phyloP scores from a whole-genome alignment of 2,797 vertebrate species.

The Molossus alvarezi region DNA sequence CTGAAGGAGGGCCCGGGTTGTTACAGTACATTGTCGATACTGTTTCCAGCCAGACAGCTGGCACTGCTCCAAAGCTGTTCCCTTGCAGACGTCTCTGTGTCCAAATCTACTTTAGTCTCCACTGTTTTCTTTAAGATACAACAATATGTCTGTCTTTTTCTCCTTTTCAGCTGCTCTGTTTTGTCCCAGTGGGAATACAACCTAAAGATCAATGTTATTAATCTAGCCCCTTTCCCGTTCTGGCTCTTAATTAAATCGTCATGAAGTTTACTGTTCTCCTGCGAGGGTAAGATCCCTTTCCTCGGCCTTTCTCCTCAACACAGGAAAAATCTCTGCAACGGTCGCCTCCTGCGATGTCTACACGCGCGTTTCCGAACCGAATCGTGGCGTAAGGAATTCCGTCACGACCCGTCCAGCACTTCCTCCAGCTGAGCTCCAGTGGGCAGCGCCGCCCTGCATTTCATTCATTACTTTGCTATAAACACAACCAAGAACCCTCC shows the following conservation, averaged over 20 bases:
- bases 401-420: conserved; percentile 65
- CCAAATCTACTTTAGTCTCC: background rate
- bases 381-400: conserved; percentile 64
- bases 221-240: conserved; percentile 67
- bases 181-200: conserved; percentile 76
- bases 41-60: background rate
- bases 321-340: conserved; percentile 72
- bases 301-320: conserved; percentile 68
- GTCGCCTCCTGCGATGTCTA: conserved; percentile 52
- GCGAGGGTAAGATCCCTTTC: conserved; percentile 80
- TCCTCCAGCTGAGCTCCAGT: conserved; percentile 52
- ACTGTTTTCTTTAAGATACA: conserved; percentile 28
- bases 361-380: conserved; percentile 36
- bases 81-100: background rate
- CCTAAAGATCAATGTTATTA: conserved; percentile 77
- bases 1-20: background rate
- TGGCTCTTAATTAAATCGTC: conserved; percentile 86
- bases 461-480: conserved; percentile 61
- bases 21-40: conserved; percentile 56
- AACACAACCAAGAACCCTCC: background rate
- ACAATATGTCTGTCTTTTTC: background rate
- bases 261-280: conserved; percentile 65
- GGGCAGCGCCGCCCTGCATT: background rate
- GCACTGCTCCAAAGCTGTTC: background rate
- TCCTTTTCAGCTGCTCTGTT: conserved; percentile 60